phyloP scores from a whole-genome alignment of 2,113 vertebrate species.

The Prinia subflava region DNA sequence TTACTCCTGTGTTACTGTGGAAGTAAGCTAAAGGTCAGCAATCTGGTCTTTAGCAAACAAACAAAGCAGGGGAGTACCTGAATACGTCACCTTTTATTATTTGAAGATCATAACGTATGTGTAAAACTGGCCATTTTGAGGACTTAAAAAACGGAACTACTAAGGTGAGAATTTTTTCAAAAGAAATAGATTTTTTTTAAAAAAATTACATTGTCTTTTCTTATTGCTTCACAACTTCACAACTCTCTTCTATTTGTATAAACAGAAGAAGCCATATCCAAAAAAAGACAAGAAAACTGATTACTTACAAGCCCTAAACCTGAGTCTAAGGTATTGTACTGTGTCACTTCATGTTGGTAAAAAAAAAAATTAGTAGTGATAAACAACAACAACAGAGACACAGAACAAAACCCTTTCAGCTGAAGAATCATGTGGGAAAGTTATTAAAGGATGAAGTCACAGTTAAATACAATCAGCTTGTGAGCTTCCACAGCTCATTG shows the following conservation, averaged over 20 bases:
- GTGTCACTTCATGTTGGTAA: conserved; percentile 53
- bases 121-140: not conserved
- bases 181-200: not conserved
- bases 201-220: not conserved
- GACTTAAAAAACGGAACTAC: not conserved
- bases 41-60: not conserved
- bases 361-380: not conserved
- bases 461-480: conserved; percentile 38
- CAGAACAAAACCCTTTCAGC: conserved; percentile 7
- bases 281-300: conserved; percentile 74
- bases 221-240: conserved; percentile 4
- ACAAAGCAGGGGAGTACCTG: not conserved
- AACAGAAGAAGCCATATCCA: conserved; percentile 67
- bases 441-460: conserved; percentile 73
- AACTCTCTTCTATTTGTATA: conserved; percentile 4
- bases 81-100: not conserved
- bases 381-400: not conserved
- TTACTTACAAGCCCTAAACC: conserved; percentile 65
- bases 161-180: not conserved
- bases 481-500: conserved; percentile 9
- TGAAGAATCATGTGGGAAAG: conserved; percentile 71
- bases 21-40: conserved; percentile 8
- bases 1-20: not conserved
- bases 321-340: conserved; percentile 71
- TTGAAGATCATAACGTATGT: not conserved